Evolutionary conservation across 2,797 vertebrate genomes (phyloP), one percentile per base, ranked within the genome.

Genomic region (Anguilla marmorata): DNA sequence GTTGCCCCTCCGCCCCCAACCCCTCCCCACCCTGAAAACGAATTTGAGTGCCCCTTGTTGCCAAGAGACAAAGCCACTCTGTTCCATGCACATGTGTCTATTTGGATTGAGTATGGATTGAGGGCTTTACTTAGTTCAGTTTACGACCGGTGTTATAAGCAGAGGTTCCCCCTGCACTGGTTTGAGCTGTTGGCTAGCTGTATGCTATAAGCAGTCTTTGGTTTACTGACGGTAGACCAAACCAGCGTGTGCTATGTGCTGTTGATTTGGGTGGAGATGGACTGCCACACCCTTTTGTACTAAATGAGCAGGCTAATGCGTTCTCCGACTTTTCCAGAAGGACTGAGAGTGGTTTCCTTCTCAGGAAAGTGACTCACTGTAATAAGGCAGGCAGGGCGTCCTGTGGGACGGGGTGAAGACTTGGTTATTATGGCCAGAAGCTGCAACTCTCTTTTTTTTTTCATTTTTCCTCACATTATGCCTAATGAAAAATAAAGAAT

Each of bases 341-440:
- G 60, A 89, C 86, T 92, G 90, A 94, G 92, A 94, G 91, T 88
- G 91, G 93, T 94, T 96, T 95, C 94, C 93, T 96, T 94, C 90
- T 93, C 91, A 90, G 92, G 93, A 92, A 93, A 94, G 92, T 95
- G 95, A 96, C 90, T 96, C 94, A 95, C 90, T 90, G 91, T 91
- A 93, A 95, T 94, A 92, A 94, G 93, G 91, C 92, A 91, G 92
- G 93, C 94, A 94, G 94, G 92, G 91, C 91, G 89, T 92, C 93
- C 93, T 91, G 52, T 48, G 91, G 93, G 93, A 94, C 89, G 76
- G 90, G 89, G 92, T 94, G 90, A 93, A 90, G 88, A 87, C 92
- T 93, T 92, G 91, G 24, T n/a, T 74, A 91, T 92, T 87, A 6
- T 89, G 83, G 88, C 91, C 91, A 93, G 92, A 89, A 88, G 91